Base-by-base conservation (phyloP, 2,113 vertebrate genomes). In the Nipponia nippon region DNA sequence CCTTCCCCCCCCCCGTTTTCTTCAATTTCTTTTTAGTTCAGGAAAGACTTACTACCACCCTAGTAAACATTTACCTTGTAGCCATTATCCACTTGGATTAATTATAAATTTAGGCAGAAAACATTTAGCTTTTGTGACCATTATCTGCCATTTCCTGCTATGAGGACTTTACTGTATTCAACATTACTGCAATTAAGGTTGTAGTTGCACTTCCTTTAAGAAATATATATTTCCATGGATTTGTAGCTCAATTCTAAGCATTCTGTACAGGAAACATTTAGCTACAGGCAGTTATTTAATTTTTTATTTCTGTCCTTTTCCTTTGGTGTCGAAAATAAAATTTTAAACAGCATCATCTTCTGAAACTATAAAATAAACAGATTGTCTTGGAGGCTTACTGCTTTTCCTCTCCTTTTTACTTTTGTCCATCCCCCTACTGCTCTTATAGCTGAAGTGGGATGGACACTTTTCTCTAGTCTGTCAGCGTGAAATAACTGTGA, bases 231-330 rank as follows among this genome's bases (percentile, higher is more conserved):
- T 83, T 84, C 62, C 11, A 15, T 78, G 32, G 61, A 44, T 88
- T 85, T 79, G 19, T 36, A 91, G 78, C 62, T 90, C 29, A 46
- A 5, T 77, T 69, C 14, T 66, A 49, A 91, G 75, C 23, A 30
- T 47, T 67, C 38, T 44, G n/a, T n/a, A 52, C 58, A 70, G 56
- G 70, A 96, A 80, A 44, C 26, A 73, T 90, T 87, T 94, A 76
- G 78, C 84, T 95, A 32, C 44, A 88, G 93, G 84, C 66, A 47
- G 20, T 63, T 62, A 70, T 23, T 96, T 73, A 82, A 61, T 58
- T 88, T 95, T 94, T 96, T 83, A 85, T 89, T 94, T 82, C 30
- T 69, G 77, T 62, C 46, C 20, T 87, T 86, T 95, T 83, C 16
- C 25, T 92, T 87, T 83, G 84, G 46, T 90, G 62, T 83, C 3